A percentile compares a stretch with the other conserved stretches of the same genome.
Evolutionary conservation across 2,888 invertebrate genomes (phyloP).

Genomic region (Lagria hirta): DNA sequence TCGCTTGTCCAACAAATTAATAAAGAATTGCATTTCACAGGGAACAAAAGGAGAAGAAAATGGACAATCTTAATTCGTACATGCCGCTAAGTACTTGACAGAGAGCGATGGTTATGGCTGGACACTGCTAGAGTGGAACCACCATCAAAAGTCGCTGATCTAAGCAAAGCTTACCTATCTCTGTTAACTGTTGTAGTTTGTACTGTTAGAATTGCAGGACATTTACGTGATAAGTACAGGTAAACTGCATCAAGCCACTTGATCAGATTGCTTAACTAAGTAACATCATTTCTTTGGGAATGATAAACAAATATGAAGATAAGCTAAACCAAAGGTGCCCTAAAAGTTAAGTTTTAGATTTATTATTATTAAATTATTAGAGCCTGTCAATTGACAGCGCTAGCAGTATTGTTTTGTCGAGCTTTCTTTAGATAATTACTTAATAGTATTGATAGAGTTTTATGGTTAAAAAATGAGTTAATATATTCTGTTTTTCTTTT

Average conservation of each 20-base stretch:
- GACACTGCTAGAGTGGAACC: slow-evolving; percentile 44
- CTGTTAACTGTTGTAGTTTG: slow-evolving; percentile 52
- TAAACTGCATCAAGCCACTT: slow-evolving; percentile 40
- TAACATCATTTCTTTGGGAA: slow-evolving; percentile 30
- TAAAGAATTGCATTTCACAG: slow-evolving; percentile 35
- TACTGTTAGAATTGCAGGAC: slow-evolving; percentile 48
- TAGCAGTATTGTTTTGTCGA: slow-evolving; percentile 42
- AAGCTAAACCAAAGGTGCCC: slow-evolving; percentile 89
- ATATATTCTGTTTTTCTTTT: slow-evolving; percentile 39
- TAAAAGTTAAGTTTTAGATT: slow-evolving; percentile 64
- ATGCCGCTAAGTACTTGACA: slow-evolving; percentile 72
- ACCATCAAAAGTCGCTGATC: slow-evolving; percentile 15
- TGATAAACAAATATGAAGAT: slow-evolving; percentile 49
- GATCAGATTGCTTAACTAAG: slow-evolving; percentile 39
- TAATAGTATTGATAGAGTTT: slow-evolving; percentile 37
- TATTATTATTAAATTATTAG: slow-evolving; percentile 39
- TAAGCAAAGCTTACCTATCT: slow-evolving; percentile 41
- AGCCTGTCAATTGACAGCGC: slow-evolving; percentile 16
- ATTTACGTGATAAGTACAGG: slow-evolving; percentile 50
- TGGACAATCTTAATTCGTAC: slow-evolving; percentile 82
- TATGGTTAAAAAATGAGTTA: slow-evolving; percentile 33
- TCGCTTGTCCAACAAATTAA: too few relatives aligned
- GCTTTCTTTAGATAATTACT: slow-evolving; percentile 44
- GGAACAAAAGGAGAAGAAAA: slow-evolving; percentile 84
- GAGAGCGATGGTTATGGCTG: slow-evolving; percentile 58